These are phyloP conservation scores for Theonella swinhoei DNA, from an alignment of 37 sponge, comb jelly and placozoan genomes.

Conservation along the genomic window DNA sequence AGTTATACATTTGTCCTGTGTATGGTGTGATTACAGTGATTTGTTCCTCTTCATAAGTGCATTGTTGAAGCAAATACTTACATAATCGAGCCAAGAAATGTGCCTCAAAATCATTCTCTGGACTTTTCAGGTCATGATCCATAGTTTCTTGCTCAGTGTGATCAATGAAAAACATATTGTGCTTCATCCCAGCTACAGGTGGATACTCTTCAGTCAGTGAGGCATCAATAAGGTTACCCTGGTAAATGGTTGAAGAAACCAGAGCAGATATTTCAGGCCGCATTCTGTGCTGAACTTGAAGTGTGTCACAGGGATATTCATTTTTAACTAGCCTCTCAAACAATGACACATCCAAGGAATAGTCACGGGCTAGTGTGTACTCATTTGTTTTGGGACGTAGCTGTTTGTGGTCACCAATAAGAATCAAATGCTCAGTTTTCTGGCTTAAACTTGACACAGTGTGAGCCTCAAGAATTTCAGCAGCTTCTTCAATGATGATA, in stretches of 20 bases:
- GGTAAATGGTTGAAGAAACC: neutral
- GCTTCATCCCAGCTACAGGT: conserved; percentile 28
- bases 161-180: conserved; percentile 31
- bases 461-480: conserved; percentile 86
- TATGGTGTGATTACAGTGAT: conserved; percentile 78
- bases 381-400: conserved; percentile 80
- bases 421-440: conserved; percentile 74
- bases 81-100: conserved; percentile 40
- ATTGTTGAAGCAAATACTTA: conserved; percentile 50
- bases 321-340: conserved; percentile 79
- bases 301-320: conserved; percentile 58
- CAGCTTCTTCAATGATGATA: conserved; percentile 89
- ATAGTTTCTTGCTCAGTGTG: conserved; percentile 22
- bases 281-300: conserved; percentile 85
- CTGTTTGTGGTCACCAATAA: conserved; percentile 94
- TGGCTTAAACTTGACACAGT: conserved; percentile 71
- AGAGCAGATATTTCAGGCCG: conserved; percentile 76
- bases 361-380: conserved; percentile 61
- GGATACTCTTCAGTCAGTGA: conserved; percentile 4
- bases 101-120: conserved; percentile 64
- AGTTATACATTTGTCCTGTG: conserved; percentile 45
- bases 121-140: conserved; percentile 43
- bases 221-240: conserved; percentile 19
- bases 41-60: conserved; percentile 23
- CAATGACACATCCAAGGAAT: conserved; percentile 79